Conservation (phyloP, 1,140 invertebrate species). For the Diploscapter pachys region DNA sequence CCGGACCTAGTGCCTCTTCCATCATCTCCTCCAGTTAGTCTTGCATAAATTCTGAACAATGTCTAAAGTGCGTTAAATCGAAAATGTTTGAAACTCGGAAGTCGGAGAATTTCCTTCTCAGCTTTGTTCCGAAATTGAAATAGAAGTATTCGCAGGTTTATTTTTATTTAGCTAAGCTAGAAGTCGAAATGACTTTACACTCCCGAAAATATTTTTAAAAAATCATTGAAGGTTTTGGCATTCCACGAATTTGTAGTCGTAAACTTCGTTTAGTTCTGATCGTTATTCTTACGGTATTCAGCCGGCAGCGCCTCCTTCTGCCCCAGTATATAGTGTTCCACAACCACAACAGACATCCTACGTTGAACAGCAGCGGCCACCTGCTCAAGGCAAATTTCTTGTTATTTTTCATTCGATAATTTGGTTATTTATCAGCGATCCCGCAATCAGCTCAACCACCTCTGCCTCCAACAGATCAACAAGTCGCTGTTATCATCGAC, state of each 20-base stretch:
- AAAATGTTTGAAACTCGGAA: no score
- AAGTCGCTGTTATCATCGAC: background rate
- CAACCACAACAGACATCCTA: background rate
- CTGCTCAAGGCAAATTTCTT: background rate
- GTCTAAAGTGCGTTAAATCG: no score
- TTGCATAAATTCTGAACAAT: no score
- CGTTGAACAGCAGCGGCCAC: background rate
- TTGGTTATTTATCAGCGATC: background rate
- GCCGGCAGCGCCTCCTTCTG: background rate
- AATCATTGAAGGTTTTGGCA: background rate
- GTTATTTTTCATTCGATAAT: background rate
- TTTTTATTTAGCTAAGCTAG: no score
- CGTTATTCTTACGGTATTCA: slow-evolving; percentile 7
- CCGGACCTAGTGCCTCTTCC: background rate
- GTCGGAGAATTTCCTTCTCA: no score
- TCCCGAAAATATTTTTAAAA: background rate
- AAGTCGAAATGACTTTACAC: background rate
- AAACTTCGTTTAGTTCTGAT: background rate
- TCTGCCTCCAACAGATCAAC: slow-evolving; percentile 3
- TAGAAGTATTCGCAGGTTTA: no score
- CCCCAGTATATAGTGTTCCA: background rate
- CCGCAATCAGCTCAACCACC: slow-evolving; percentile 14
- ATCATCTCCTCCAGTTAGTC: slow-evolving; percentile 3
- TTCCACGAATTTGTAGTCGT: background rate
- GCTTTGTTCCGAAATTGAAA: no score